Percentiles rank a stretch among this genome's conserved stretches.
Evolutionary conservation across 2,113 vertebrate species (phyloP).

Genomic region (Epinephelus fuscoguttatus): DNA sequence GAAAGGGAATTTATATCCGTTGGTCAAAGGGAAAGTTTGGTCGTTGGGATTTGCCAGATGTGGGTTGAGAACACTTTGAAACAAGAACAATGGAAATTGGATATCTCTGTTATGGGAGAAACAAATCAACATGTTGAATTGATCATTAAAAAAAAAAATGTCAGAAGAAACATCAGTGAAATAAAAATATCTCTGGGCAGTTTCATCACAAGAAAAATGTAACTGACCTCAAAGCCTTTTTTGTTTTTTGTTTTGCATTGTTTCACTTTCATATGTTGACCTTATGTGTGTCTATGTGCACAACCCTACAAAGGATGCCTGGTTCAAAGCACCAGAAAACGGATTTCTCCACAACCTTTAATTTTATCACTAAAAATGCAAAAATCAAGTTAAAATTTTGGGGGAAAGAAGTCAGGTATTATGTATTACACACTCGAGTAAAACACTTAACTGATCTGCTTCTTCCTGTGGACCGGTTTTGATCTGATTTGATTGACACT

Average conservation of each 20-base stretch:
- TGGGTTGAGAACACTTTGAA: not conserved
- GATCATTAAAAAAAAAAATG: not conserved
- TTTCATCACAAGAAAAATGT: not conserved
- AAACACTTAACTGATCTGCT: not conserved
- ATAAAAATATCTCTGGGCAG: not conserved
- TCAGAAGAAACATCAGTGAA: not conserved
- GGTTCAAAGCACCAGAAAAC: not conserved
- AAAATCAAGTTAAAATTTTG: not conserved
- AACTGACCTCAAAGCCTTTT: not conserved
- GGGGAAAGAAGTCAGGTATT: not conserved
- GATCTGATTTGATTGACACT: not conserved
- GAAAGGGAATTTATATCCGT: slow-evolving; percentile 40
- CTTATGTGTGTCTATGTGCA: not conserved
- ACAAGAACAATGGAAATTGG: not conserved
- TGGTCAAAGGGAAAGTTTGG: slow-evolving; percentile 50
- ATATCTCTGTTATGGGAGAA: not conserved
- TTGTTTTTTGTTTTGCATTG: not conserved
- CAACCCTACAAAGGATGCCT: not conserved
- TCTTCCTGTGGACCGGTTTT: not conserved
- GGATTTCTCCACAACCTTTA: not conserved
- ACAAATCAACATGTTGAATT: not conserved
- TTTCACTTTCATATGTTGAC: not conserved
- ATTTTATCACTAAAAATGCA: not conserved
- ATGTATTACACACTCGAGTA: not conserved
- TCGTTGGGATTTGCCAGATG: slow-evolving; percentile 20